Evolutionary conservation across 2,888 invertebrate genomes (phyloP).

Genomic region (Cephus pulcher): DNA sequence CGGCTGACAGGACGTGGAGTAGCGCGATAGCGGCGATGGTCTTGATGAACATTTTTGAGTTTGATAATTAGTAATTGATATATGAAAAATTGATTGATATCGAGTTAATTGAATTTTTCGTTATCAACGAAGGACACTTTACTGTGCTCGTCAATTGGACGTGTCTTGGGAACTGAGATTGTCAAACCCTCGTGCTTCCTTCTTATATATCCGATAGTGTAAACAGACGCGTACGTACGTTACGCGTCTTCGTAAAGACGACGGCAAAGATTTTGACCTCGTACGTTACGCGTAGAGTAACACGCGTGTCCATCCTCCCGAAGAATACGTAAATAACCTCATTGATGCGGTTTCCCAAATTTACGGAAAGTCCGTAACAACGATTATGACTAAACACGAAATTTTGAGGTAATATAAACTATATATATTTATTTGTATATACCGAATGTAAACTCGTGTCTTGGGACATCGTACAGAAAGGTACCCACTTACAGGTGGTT

Average conservation of each 20-base stretch:
- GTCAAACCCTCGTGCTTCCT: conserved; percentile 61
- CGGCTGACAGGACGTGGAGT: conserved; percentile 14
- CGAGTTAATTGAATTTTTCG: not conserved
- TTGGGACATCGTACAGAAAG: not conserved
- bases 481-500: not conserved
- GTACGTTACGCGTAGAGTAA: conserved; percentile 13
- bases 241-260: conserved; percentile 44
- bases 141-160: conserved; percentile 41
- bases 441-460: not conserved
- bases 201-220: conserved; percentile 63
- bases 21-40: conserved; percentile 1
- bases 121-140: conserved; percentile 18
- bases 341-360: conserved; percentile 12
- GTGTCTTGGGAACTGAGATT: conserved; percentile 61
- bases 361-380: not conserved
- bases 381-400: not conserved
- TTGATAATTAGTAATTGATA: conserved; percentile 7
- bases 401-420: not conserved
- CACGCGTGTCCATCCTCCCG: not conserved
- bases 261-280: conserved; percentile 51
- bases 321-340: not conserved
- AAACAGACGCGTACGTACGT: conserved; percentile 57
- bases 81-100: not conserved
- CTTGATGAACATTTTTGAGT: conserved; percentile 16
- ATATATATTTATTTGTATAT: not conserved